phyloP scores from a whole-genome alignment of 2,888 invertebrate genomes.

The Pandemis corylana region DNA sequence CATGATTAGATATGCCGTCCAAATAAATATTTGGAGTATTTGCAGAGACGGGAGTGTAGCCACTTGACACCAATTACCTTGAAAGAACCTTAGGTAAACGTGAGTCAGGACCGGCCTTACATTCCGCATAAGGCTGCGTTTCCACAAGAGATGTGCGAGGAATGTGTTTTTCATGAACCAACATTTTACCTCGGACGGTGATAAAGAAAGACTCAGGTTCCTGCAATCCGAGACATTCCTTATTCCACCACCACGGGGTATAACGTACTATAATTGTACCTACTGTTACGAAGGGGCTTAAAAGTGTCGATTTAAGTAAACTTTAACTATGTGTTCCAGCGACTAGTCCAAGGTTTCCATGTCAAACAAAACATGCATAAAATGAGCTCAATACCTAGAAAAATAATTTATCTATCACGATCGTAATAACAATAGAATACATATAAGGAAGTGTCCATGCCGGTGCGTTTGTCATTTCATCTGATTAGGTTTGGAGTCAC shows the following conservation, averaged over 20 bases:
- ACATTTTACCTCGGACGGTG: too few species aligned
- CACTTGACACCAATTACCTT: constrained; percentile 64
- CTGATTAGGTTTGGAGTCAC: constrained; percentile 28
- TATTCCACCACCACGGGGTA: not conserved
- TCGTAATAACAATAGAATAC: constrained; percentile 26
- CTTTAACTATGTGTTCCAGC: not conserved
- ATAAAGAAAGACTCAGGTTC: too few species aligned
- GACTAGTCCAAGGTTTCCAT: constrained; percentile 22
- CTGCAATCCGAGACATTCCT: too few species aligned
- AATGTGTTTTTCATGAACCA: too few species aligned
- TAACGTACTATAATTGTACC: not conserved
- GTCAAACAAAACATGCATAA: constrained; percentile 17
- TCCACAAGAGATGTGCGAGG: too few species aligned
- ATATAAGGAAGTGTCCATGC: constrained; percentile 36
- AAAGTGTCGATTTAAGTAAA: not conserved
- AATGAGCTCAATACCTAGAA: constrained; percentile 23
- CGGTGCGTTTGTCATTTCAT: constrained; percentile 20
- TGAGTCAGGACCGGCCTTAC: not conserved
- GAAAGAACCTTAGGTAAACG: constrained; percentile 46
- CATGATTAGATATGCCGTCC: constrained; percentile 41
- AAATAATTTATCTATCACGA: constrained; percentile 16
- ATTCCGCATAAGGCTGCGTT: too few species aligned
- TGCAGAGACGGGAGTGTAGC: constrained; percentile 54
- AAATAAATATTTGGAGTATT: constrained; percentile 51
- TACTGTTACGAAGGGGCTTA: not conserved